Base-by-base conservation (phyloP, 2,113 vertebrate genomes). In the Microtus pennsylvanicus region DNA sequence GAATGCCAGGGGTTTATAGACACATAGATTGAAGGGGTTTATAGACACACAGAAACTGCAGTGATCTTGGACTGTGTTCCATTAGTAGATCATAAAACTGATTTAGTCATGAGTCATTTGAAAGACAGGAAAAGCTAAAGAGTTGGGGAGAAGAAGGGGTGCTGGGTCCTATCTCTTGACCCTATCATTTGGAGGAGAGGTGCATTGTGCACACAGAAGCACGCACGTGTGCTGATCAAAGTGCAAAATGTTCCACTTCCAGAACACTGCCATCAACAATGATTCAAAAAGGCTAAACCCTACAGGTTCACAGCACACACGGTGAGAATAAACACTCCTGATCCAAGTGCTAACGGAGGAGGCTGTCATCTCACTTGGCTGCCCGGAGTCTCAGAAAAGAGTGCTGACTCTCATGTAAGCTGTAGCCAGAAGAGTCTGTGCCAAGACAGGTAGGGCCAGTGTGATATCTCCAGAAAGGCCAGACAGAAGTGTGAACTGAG, bases 21-120 rank as follows among this genome's bases (percentile, higher is more conserved):
- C 55, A 81, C 52, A 97, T 35, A 70, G 14, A 76, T 83, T 42
- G 85, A 69, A 89, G 85, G 35, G 58, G 93, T 65, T 70, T 74
- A 50, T 17, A 86, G 33, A 28, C 13, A 70, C 7, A 4, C n/a
- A 47, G 38, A 45, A 67, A 61, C 28, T 94, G 85, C 42, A 61
- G 65, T 86, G 58, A 50, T 3, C 45, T 30, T n/a, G 35, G 38
- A 52, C 1, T 91, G 19, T 69, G 63, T 83, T 67, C 47, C 90
- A 83, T 80, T 89, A 91, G n/a, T 35, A 3, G 50, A 38, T 70
- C 69, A 90, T 67, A 65, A 93, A 93, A 93, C 93, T 70, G 81
- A 85, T 45, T 87, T 21, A 67, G 47, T 88, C 61, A 58, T 67
- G 35, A 67, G 28, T 72, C 50, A 58, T 72, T 88, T 87, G 42